Base-by-base conservation (phyloP, 2,113 vertebrate genomes). In the Rostratula benghalensis region DNA sequence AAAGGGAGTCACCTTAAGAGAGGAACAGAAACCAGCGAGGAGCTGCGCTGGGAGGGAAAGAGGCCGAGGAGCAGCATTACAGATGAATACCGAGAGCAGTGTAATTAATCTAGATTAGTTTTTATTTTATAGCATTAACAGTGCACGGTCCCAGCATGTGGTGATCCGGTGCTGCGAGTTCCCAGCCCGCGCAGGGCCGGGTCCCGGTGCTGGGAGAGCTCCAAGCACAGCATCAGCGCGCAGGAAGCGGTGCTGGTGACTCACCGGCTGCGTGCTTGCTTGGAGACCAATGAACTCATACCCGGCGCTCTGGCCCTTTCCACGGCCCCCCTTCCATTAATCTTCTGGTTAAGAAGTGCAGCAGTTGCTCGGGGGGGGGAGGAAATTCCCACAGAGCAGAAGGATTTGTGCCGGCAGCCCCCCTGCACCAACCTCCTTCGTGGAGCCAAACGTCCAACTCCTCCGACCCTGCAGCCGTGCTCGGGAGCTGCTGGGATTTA, bases 61-160 rank as follows among this genome's bases (percentile, higher is more conserved):
- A 63, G 54, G 68, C 93, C 13, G 28, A 80, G 64, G 54, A 93
- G 60, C 39, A 31, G 78, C 50, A 75, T 64, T 95, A 65, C 0
- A 70, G 83, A 90, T 63, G n/a, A 92, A 15, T 31, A 91, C 33
- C 88, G 50, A 28, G 63, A 80, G 88, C 70, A 51, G 76, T 25
- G 67, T 14, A 90, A 97, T 93, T 94, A 93, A 96, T 90, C 92
- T 77, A 67, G 90, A 95, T 92, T 70, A 90, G 75, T 83, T 95
- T 93, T 78, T 70, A 57, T 80, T 91, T 92, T 85, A 89, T 20
- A 71, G 92, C 76, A 84, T 84, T 81, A 90, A 12, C 92, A 94
- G 93, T 73, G 64, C 1, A 4, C 70, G 31, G 90, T 22, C 51
- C 14, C 93, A 83, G 87, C 71, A 41, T 56, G 76, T 0, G 13